These are phyloP conservation scores for Lophotis ruficrista DNA, from an alignment of 2,113 vertebrate genomes.

Conservation along the genomic window DNA sequence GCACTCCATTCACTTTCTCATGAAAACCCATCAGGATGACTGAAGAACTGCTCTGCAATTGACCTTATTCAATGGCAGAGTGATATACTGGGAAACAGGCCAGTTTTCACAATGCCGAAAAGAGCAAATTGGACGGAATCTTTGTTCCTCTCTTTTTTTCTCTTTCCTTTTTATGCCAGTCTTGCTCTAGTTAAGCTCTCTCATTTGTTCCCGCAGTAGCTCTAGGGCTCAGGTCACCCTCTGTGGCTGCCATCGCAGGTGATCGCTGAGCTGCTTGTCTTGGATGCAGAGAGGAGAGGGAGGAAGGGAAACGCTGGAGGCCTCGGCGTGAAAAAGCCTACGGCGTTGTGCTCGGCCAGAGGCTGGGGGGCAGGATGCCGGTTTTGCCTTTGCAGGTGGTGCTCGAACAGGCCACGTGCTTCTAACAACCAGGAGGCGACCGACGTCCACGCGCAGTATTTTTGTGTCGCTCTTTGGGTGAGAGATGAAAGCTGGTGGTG, in stretches of 20 bases:
- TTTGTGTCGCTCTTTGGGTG: rapidly evolving
- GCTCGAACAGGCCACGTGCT: background rate
- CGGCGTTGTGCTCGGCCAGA: background rate
- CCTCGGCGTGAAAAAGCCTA: background rate
- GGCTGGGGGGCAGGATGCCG: background rate
- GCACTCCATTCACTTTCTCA: slow-evolving; percentile 81
- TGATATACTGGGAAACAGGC: slow-evolving; percentile 83
- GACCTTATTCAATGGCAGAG: slow-evolving; percentile 81
- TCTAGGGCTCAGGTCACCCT: slow-evolving; percentile 71
- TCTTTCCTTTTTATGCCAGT: slow-evolving; percentile 71
- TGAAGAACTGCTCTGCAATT: slow-evolving; percentile 78
- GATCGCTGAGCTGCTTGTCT: slow-evolving; percentile 52
- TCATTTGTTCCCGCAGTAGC: slow-evolving; percentile 71
- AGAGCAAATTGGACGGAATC: slow-evolving; percentile 84
- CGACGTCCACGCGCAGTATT: rapidly evolving
- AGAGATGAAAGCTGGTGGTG: background rate
- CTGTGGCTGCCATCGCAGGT: slow-evolving; percentile 72
- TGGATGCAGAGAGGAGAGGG: slow-evolving; percentile 24
- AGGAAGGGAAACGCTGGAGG: background rate
- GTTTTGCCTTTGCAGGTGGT: background rate
- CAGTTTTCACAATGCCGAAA: slow-evolving; percentile 82
- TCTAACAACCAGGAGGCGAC: background rate
- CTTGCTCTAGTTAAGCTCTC: slow-evolving; percentile 75
- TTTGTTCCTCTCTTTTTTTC: slow-evolving; percentile 76
- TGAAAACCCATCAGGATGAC: slow-evolving; percentile 80